Evolutionary conservation across 30 jellyfish, hydroid and myxozoan genomes (phyloP), one percentile per base, ranked within the genome.

Genomic region (Cassiopea xamachana): DNA sequence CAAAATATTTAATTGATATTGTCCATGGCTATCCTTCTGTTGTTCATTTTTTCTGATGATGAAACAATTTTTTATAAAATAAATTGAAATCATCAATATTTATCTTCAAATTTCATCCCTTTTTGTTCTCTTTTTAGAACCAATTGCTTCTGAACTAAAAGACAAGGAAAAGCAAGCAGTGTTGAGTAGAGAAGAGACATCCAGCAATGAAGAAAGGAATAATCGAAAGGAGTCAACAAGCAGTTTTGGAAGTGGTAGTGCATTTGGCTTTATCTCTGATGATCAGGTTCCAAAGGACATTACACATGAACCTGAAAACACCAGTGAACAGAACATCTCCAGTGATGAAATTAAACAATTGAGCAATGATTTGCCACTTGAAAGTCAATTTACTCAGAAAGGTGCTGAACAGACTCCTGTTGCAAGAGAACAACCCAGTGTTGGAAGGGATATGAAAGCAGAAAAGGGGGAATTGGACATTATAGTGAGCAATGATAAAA

Each of bases 241-340:
- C 50, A 78, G 51, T 27, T 27, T 12, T 19, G 87, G 51, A 10
- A 51, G 87, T 17, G 80, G 80, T 7, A 78, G 87, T 78, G 87
- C 55, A 18, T 78, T 78, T 50, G 58, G 48, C 50, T 78, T 78
- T 78, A 78, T 78, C 16, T 18, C 71, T 50, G 84, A 46, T 7
- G 84, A 71, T 19, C 48, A 19, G 50, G 80, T 1, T 3, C 19
- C 55, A 15, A 39, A 17, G 2, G 80, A 71, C 18, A 2, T 5
- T 55, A 71, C 6, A 67, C 64, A 51, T 51, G 64, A 51, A 9
- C 8, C 9, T 51, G 64, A 51, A 51, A 9, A 4, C 64, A 51
- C 4, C 64, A 51, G 64, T 51, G 64, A 9, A 51, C n/a, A n/a
- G n/a, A n/a, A n/a, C n/a, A n/a, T n/a, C n/a, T n/a, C n/a, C n/a